phyloP scores from a whole-genome alignment of 2,797 vertebrate genomes.

The Zalophus californianus region DNA sequence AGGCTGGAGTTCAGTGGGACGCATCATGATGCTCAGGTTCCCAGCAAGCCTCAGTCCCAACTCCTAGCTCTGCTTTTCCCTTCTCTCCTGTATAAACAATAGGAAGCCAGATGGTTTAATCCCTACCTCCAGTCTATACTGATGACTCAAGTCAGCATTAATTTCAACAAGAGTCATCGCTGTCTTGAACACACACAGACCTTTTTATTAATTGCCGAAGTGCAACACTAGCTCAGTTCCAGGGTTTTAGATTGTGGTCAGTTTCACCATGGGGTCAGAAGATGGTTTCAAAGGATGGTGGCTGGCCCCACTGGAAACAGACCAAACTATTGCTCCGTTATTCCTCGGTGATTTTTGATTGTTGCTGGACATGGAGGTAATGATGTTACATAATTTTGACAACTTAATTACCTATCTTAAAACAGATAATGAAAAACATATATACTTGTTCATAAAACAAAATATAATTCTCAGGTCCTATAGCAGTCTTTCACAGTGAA shows the following conservation, averaged over 20 bases:
- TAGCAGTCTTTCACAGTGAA: background rate
- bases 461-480: background rate
- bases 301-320: background rate
- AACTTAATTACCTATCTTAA: background rate
- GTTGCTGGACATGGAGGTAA: background rate
- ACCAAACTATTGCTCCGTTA: background rate
- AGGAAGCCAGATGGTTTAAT: background rate
- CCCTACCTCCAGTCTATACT: background rate
- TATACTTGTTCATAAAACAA: background rate
- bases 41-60: rapidly evolving
- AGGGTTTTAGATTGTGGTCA: background rate
- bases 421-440: background rate
- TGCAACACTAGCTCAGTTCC: background rate
- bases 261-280: background rate
- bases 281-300: background rate
- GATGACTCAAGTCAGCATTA: background rate
- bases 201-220: background rate
- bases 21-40: rapidly evolving
- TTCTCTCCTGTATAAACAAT: background rate
- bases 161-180: background rate
- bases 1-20: background rate
- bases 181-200: background rate
- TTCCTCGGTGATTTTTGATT: background rate
- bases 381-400: background rate
- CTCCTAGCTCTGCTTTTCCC: background rate